Base-by-base conservation (phyloP, 2,113 vertebrate species). In the Azemiops feae region DNA sequence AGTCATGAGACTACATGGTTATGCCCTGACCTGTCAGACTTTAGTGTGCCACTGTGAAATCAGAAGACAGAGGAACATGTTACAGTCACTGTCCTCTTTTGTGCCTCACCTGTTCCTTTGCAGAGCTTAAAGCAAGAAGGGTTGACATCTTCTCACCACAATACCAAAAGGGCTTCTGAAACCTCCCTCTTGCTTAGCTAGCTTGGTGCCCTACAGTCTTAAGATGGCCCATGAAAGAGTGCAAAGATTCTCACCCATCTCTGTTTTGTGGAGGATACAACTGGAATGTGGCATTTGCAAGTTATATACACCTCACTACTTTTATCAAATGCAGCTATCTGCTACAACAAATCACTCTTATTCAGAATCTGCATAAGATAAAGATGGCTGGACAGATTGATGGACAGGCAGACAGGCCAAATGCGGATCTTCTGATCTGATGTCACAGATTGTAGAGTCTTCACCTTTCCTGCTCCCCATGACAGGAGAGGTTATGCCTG, bases 1-100 rank as follows among this genome's bases (percentile, higher is more conserved):
- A 23, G 20, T 85, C n/a, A 50, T 25, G 69, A 43, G 92, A 43
- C 0, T 2, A 7, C 2, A 45, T 60, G 90, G 60, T 45, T 94
- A 10, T 1, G 55, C 1, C 0, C 5, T 89, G 93, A 92, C 95
- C 93, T 95, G 53, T 3, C 43, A 11, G 5, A 94, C 1, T 52
- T 92, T 88, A 60, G 85, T 94, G 93, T 92, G 93, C 14, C 91
- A 93, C 58, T 0, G 0, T 18, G 54, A 85, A 93, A 86, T 86
- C 55, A 64, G 23, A 90, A 64, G 45, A 58, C 30, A 90, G 10
- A 58, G 54, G 55, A 86, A 90, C 89, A 90, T 90, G 54, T 60
- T 85, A 27, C 81, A 89, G 86, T 60, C 74, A 9, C 89, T 52
- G 57, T 58, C 18, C 14, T n/a, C 81, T 91, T 34, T 53, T 39